Conservation (phyloP, 2,113 vertebrate genomes). For the Pterocles gutturalis region DNA sequence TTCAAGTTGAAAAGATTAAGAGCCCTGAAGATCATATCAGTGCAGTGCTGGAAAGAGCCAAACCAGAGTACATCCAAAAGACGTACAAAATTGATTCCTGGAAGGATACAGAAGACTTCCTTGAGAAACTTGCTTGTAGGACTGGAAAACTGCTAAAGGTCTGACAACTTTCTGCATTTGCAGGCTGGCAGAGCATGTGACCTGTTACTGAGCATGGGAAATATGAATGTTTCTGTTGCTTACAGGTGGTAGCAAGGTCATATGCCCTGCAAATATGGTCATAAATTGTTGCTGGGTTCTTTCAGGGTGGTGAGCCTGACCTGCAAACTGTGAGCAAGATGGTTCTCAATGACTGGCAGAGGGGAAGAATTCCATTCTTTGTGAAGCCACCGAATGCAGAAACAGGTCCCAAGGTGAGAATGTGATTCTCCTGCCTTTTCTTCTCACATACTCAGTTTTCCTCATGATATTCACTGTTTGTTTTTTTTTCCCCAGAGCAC, state of each 20-base stretch:
- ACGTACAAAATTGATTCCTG: conserved; percentile 93
- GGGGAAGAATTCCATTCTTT: conserved; percentile 96
- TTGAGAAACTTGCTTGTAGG: conserved; percentile 92
- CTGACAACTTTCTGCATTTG: not conserved
- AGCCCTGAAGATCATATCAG: conserved; percentile 92
- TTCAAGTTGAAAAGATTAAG: conserved; percentile 98
- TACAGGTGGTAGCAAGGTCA: not conserved
- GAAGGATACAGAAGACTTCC: conserved; percentile 90
- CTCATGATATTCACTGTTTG: not conserved
- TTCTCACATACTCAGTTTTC: not conserved
- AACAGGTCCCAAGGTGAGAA: conserved; percentile 77
- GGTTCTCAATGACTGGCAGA: conserved; percentile 98
- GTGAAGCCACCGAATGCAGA: conserved; percentile 91
- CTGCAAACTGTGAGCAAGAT: conserved; percentile 92
- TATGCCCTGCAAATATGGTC: not conserved
- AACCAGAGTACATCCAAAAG: conserved; percentile 94
- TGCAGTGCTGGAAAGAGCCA: conserved; percentile 92
- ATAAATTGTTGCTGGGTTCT: not conserved
- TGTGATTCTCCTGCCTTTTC: not conserved
- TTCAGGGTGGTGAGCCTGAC: conserved; percentile 95
- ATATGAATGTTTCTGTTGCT: not conserved
- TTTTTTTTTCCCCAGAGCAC: not conserved
- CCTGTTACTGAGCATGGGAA: not conserved
- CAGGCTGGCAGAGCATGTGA: rapidly evolving
- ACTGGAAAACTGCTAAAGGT: conserved; percentile 96